Conservation (phyloP, 1,140 invertebrate species). For the Kradibia gibbosae region DNA sequence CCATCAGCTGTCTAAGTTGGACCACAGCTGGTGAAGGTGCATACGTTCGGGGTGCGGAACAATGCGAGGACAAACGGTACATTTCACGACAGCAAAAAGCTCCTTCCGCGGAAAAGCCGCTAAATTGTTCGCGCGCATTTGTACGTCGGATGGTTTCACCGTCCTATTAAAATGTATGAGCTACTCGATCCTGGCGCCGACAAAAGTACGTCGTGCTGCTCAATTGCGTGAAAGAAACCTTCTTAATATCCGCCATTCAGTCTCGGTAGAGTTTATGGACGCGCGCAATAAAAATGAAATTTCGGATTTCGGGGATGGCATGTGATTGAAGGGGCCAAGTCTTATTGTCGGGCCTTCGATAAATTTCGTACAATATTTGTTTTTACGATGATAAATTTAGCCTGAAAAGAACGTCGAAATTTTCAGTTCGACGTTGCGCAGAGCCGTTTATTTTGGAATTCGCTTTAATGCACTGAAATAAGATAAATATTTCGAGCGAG, state of each 20-base stretch:
- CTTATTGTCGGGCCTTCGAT: neutral
- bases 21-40: slow-evolving; percentile 65
- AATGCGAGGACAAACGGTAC: slow-evolving; percentile 46
- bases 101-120: slow-evolving; percentile 48
- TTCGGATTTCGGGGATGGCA: slow-evolving; percentile 3
- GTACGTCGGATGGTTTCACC: neutral
- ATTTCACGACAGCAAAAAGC: slow-evolving; percentile 40
- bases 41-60: slow-evolving; percentile 5
- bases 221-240: slow-evolving; percentile 37
- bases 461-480: neutral
- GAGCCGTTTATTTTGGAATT: too few relatives aligned
- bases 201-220: slow-evolving; percentile 24
- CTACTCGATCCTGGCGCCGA: slow-evolving; percentile 1
- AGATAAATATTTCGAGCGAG: neutral
- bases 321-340: neutral
- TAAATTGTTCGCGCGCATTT: slow-evolving; percentile 34
- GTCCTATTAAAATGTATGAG: slow-evolving; percentile 31
- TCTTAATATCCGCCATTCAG: slow-evolving; percentile 20
- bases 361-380: neutral
- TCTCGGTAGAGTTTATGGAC: slow-evolving; percentile 21
- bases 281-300: slow-evolving; percentile 27
- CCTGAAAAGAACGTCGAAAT: too few relatives aligned
- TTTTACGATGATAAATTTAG: slow-evolving; percentile 7
- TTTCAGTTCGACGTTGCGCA: too few relatives aligned
- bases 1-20: slow-evolving; percentile 69